Evolutionary conservation across 2,888 invertebrate species (phyloP).

Genomic region (Tenthredo scrophulariae): DNA sequence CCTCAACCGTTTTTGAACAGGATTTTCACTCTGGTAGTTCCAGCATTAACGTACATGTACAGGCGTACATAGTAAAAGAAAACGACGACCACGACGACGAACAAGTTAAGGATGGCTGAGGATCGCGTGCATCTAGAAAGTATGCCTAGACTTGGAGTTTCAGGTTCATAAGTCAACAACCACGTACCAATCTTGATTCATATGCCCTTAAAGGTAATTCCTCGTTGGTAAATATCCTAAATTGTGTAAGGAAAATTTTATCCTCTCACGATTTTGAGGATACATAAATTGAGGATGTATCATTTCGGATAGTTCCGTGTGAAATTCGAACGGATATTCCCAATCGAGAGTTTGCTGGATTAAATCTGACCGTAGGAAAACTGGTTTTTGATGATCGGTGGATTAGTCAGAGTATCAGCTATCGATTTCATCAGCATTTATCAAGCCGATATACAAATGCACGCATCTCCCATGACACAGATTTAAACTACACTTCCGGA

Average conservation of each 20-base stretch:
- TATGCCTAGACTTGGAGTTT: not conserved
- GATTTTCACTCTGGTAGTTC: not conserved
- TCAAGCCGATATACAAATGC: not conserved
- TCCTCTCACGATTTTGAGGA: too few relatives aligned
- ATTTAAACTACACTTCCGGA: constrained; percentile 16
- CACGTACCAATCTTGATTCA: constrained; percentile 15
- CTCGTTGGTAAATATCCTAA: not conserved
- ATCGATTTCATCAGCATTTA: constrained; percentile 30
- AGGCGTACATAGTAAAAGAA: not conserved
- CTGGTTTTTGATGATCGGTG: not conserved
- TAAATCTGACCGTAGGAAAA: not conserved
- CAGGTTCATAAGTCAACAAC: constrained; percentile 4
- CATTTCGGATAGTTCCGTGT: too few relatives aligned
- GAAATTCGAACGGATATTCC: too few relatives aligned
- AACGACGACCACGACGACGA: not conserved
- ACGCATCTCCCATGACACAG: constrained; percentile 23
- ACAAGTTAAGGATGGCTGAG: not conserved
- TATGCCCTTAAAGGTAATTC: not conserved
- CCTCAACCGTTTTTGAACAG: not conserved
- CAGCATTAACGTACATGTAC: not conserved
- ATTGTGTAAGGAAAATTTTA: not conserved
- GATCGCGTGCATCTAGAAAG: constrained; percentile 38
- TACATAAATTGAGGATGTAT: too few relatives aligned
- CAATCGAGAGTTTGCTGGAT: too few relatives aligned
- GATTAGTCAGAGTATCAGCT: not conserved